Conservation (phyloP, 2,888 invertebrate genomes). For the Ormyrus rosae region DNA sequence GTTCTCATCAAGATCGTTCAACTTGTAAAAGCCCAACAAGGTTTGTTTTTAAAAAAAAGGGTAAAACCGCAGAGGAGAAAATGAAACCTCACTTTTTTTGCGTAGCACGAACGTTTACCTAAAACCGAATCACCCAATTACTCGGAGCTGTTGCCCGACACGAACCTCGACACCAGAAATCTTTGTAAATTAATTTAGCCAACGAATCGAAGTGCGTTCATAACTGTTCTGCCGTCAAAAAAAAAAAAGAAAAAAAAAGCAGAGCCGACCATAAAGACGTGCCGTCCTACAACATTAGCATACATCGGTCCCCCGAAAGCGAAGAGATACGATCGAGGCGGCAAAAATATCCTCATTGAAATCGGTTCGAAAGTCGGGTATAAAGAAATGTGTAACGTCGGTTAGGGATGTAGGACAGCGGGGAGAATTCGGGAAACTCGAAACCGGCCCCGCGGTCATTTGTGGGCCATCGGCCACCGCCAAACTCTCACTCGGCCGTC, state of each 20-base stretch:
- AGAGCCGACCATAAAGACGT: neutral
- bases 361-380: constrained; percentile 44
- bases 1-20: no score
- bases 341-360: constrained; percentile 14
- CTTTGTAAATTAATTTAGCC: no score
- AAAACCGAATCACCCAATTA: no score
- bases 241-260: neutral
- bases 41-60: no score
- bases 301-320: neutral
- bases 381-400: constrained; percentile 37
- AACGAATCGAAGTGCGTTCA: no score
- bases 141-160: no score
- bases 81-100: no score
- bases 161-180: no score
- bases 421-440: constrained; percentile 53
- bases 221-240: no score
- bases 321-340: neutral
- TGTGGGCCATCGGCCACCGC: constrained; percentile 53
- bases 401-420: constrained; percentile 46
- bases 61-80: no score
- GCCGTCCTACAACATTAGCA: neutral
- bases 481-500: constrained; percentile 48
- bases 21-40: no score
- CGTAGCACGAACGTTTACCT: no score
- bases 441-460: constrained; percentile 45